Evolutionary conservation across 2,888 invertebrate genomes (phyloP).

Genomic region (Aspidiotus rigidus): DNA sequence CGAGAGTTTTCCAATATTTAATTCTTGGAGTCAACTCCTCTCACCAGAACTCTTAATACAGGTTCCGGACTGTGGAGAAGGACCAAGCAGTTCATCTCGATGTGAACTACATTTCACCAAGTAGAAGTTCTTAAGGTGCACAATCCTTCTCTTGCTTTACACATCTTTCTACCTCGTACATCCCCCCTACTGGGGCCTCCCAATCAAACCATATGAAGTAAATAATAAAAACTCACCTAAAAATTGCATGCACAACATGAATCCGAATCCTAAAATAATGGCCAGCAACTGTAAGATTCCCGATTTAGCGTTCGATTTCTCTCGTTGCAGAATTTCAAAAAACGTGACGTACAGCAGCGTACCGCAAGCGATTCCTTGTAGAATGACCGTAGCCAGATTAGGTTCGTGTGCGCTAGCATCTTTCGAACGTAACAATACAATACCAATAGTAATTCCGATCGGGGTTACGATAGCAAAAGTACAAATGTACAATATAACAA

Average conservation of each 20-base stretch:
- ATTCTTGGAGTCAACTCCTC: too few relatives aligned
- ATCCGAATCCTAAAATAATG: conserved; percentile 50
- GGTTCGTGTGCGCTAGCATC: conserved; percentile 43
- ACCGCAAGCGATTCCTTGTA: conserved; percentile 67
- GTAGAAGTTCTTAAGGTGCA: too few relatives aligned
- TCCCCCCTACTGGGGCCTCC: too few relatives aligned
- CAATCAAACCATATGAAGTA: too few relatives aligned
- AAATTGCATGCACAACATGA: conserved; percentile 48
- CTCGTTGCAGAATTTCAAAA: conserved; percentile 69
- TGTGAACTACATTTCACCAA: too few relatives aligned
- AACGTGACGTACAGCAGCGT: conserved; percentile 71
- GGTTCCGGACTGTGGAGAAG: too few relatives aligned
- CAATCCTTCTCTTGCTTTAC: too few relatives aligned
- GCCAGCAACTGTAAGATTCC: conserved; percentile 51
- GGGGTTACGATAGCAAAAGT: conserved; percentile 60
- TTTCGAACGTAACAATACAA: conserved; percentile 46
- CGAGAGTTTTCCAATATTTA: too few relatives aligned
- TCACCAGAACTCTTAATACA: too few relatives aligned
- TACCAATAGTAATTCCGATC: conserved; percentile 56
- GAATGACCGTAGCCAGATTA: conserved; percentile 47
- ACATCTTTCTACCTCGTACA: too few relatives aligned
- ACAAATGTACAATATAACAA: conserved; percentile 51
- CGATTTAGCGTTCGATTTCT: conserved; percentile 51
- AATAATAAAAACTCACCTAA: conserved; percentile 38
- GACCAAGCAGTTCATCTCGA: too few relatives aligned